These are phyloP conservation scores for Pseudomyrmex cubaensis DNA, from an alignment of 1,140 invertebrate genomes.

Conservation along the genomic window DNA sequence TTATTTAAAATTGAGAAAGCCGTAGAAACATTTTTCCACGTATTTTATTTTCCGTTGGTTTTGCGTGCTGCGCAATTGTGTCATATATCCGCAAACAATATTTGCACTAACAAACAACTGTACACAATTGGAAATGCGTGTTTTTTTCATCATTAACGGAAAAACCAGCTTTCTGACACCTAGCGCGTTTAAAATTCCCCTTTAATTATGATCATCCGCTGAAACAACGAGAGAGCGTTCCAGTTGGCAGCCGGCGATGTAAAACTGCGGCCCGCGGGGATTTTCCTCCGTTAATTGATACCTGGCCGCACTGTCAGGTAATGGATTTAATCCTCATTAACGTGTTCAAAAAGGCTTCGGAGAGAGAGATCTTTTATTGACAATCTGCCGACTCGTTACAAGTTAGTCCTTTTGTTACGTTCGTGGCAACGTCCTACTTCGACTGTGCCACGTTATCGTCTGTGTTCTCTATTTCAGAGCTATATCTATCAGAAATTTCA, in stretches of 20 bases:
- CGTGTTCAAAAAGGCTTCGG: not conserved
- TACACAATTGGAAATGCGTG: not conserved
- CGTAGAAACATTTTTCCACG: too few relatives aligned
- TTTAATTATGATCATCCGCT: conserved; percentile 13
- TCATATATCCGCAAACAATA: not conserved
- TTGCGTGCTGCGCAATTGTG: not conserved
- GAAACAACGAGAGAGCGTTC: not conserved
- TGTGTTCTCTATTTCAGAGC: conserved; percentile 4
- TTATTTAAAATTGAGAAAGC: too few relatives aligned
- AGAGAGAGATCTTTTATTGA: conserved; percentile 15
- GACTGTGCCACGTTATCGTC: not conserved
- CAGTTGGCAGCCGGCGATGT: not conserved
- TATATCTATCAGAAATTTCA: conserved; percentile 30
- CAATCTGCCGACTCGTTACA: conserved; percentile 43
- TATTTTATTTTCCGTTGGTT: too few relatives aligned
- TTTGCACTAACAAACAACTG: not conserved
- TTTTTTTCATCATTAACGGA: conserved; percentile 24
- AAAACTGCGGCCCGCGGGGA: conserved; percentile 23
- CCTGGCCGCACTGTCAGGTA: not conserved
- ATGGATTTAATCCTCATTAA: conserved; percentile 49
- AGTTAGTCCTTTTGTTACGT: conserved; percentile 42
- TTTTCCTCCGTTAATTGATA: conserved; percentile 51
- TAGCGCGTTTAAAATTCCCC: conserved; percentile 26
- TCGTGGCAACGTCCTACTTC: conserved; percentile 11
- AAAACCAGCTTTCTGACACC: conserved; percentile 7